phyloP scores from a whole-genome alignment of 64 coral and sea anemone species.

The Acropora tenuis region DNA sequence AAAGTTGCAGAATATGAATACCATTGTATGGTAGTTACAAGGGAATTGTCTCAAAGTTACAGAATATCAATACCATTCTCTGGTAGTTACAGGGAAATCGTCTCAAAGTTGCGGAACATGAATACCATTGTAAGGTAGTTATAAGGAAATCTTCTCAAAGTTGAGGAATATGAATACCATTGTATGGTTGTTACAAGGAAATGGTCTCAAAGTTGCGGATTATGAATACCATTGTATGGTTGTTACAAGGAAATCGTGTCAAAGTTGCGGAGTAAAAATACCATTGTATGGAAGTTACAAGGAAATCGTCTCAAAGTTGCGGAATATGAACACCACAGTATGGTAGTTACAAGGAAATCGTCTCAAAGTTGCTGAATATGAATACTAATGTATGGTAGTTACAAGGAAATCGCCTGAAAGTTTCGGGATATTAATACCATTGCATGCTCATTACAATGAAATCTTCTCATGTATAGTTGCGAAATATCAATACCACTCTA shows the following conservation, averaged over 20 bases:
- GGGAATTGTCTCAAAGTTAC: too few relatives aligned
- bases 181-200: background rate
- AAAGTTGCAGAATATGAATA: too few relatives aligned
- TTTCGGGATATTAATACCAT: background rate
- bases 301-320: background rate
- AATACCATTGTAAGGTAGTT: background rate
- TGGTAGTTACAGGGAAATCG: background rate
- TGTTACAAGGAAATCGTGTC: background rate
- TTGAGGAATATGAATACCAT: background rate
- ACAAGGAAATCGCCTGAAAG: background rate
- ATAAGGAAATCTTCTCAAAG: background rate
- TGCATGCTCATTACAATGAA: too few relatives aligned
- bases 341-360: background rate
- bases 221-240: background rate
- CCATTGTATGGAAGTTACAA: background rate
- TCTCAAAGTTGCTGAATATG: background rate
- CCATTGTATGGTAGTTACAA: too few relatives aligned
- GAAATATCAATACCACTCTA: too few relatives aligned
- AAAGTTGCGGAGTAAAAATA: background rate
- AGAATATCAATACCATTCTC: background rate
- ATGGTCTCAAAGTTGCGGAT: background rate
- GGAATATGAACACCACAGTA: background rate
- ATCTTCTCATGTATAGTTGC: background rate
- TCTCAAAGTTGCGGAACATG: background rate
- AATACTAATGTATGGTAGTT: background rate